Base-by-base conservation (phyloP, 2,113 vertebrate species). In the Thunnus thynnus region DNA sequence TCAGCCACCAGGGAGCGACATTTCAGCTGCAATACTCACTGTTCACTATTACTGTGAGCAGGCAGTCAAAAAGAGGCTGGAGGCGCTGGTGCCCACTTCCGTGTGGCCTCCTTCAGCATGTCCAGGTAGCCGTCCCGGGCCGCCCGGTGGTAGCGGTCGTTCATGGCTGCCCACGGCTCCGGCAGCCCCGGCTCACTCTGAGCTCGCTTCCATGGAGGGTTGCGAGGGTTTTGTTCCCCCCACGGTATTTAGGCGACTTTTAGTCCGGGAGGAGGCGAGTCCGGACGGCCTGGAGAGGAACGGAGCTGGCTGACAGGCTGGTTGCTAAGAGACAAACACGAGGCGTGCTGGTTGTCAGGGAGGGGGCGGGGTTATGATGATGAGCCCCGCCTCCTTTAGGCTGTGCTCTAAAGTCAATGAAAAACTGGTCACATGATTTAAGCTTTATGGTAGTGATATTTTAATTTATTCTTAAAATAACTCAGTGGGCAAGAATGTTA, bases 41-140 rank as follows among this genome's bases (percentile, higher is more conserved):
- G 3, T 99, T 99, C 60, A 99, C 98, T 44, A 99, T 87, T 13
- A 99, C 95, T 20, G 98, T 99, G 80, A 99, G 98, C 92, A 99
- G 95, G 85, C 98, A 99, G 89, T 99, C 98, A 0, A 98, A 99
- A 64, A 99, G 96, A 10, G 98, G 97, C 91, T 98, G 97, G 52
- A 99, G 94, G 8, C 98, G 95, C 93, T 97, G 98, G 85, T 99
- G 98, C 32, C 98, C 98, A 0, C 93, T 96, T 97, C 89, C 96
- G 94, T 41, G 96, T 97, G 86, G 97, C 97, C 87, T 98, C 96
- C 78, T 95, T 96, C 77, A 99, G 96, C 30, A 97, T 91, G 75
- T 96, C 96, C 94, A 98, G 94, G 92, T 96, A 96, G 72, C 97
- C 98, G 1, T 99, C 97, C 88, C 97, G 94, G 89, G 97, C 97